Percentiles rank a stretch among this genome's conserved stretches.
These are phyloP conservation scores for Sarcophaga variegata DNA, from an alignment of 2,888 invertebrate genomes.

Conservation along the genomic window DNA sequence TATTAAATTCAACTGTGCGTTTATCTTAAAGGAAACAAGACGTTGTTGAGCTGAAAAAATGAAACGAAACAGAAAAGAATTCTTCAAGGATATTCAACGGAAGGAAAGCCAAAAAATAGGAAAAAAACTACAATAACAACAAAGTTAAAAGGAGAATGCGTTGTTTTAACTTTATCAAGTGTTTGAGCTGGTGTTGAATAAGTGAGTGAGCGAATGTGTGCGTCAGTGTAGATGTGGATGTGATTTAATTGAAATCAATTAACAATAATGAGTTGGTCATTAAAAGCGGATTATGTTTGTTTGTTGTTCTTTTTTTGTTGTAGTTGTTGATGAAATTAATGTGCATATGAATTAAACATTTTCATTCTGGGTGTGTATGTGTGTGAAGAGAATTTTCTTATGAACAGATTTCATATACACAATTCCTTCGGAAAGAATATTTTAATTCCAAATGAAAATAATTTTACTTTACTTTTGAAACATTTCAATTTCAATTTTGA, in stretches of 20 bases:
- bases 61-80: neutral
- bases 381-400: neutral
- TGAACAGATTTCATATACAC: too few relatives aligned
- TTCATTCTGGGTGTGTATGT: neutral
- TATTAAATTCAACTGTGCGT: conserved; percentile 1
- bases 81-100: neutral
- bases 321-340: neutral
- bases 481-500: too few relatives aligned
- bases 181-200: conserved; percentile 9
- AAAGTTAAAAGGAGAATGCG: conserved; percentile 46
- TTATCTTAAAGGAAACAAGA: conserved; percentile 30
- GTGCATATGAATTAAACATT: neutral
- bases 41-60: conserved; percentile 14
- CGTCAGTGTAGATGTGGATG: conserved; percentile 41
- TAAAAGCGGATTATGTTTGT: conserved; percentile 76
- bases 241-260: conserved; percentile 82
- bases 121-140: neutral
- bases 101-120: neutral
- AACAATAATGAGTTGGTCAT: conserved; percentile 81
- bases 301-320: neutral
- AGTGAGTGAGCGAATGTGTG: neutral
- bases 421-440: too few relatives aligned
- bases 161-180: conserved; percentile 62
- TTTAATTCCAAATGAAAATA: too few relatives aligned
- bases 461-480: too few relatives aligned